These are phyloP conservation scores for Coecobrya sp. DNA, from an alignment of 2,888 invertebrate genomes.

Conservation along the genomic window DNA sequence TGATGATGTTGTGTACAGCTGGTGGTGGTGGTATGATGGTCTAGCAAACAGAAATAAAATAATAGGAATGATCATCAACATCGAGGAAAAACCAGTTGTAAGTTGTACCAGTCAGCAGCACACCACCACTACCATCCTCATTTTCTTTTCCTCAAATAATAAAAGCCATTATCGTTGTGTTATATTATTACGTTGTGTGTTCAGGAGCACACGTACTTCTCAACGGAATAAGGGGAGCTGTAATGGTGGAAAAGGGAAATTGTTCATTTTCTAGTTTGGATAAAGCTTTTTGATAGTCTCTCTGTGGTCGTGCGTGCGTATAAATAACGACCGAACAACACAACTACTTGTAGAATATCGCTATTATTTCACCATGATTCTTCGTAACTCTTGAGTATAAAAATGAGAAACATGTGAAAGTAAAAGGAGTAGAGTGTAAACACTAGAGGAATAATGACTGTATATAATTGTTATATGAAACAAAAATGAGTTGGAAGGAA, in stretches of 20 bases:
- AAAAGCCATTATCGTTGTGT: constrained; percentile 55
- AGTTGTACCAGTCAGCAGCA: not conserved
- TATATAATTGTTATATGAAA: not conserved
- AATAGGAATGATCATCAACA: constrained; percentile 32
- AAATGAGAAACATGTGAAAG: not conserved
- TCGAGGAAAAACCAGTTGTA: not conserved
- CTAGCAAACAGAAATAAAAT: constrained; percentile 33
- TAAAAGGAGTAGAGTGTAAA: not conserved
- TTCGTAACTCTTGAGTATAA: not conserved
- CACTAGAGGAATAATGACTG: not conserved
- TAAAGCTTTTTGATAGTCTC: constrained; percentile 53
- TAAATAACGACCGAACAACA: constrained; percentile 22
- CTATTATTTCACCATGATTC: constrained; percentile 22
- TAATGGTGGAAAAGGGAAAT: constrained; percentile 60
- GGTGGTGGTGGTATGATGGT: not conserved
- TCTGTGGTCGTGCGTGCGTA: constrained; percentile 2
- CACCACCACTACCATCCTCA: constrained; percentile 11
- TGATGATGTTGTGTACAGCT: not conserved
- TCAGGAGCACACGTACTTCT: not conserved
- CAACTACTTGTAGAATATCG: constrained; percentile 66
- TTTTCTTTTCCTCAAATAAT: constrained; percentile 42
- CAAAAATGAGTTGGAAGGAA: not conserved
- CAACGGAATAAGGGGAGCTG: not conserved
- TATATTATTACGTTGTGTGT: not conserved
- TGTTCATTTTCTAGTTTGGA: constrained; percentile 67